Evolutionary conservation across 1,140 invertebrate genomes (phyloP).

Genomic region (Caenorhabditis latens): DNA sequence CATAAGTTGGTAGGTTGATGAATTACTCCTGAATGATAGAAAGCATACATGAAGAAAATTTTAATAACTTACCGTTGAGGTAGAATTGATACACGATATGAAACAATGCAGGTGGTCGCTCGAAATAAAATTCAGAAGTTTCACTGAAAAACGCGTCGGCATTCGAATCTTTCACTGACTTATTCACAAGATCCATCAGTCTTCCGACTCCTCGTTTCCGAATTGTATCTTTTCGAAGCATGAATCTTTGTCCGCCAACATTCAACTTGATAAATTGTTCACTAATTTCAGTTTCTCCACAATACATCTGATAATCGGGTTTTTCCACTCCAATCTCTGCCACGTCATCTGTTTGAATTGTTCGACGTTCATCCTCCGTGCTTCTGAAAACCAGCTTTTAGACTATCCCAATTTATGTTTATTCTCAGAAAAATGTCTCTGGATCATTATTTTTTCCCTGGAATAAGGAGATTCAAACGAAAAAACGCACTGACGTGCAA

Average conservation of each 20-base stretch:
- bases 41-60: background rate
- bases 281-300: constrained; percentile 14
- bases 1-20: constrained; percentile 71
- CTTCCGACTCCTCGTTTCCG: constrained; percentile 19
- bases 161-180: background rate
- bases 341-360: constrained; percentile 19
- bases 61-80: constrained; percentile 57
- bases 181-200: constrained; percentile 38
- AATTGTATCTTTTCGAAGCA: constrained; percentile 69
- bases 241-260: constrained; percentile 70
- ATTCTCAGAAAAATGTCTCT: background rate
- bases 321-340: constrained; percentile 5
- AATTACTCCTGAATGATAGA: constrained; percentile 61
- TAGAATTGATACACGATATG: constrained; percentile 73
- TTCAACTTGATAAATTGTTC: constrained; percentile 69
- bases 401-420: background rate
- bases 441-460: background rate
- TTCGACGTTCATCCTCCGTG: constrained; percentile 60
- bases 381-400: constrained; percentile 28
- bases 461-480: background rate
- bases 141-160: constrained; percentile 68
- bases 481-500: constrained; percentile 50
- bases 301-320: constrained; percentile 53
- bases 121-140: constrained; percentile 72
- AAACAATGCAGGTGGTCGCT: constrained; percentile 68